Evolutionary conservation across 1,140 invertebrate genomes (phyloP), one percentile per base, ranked within the genome.

Genomic region (Ceratina calcarata): DNA sequence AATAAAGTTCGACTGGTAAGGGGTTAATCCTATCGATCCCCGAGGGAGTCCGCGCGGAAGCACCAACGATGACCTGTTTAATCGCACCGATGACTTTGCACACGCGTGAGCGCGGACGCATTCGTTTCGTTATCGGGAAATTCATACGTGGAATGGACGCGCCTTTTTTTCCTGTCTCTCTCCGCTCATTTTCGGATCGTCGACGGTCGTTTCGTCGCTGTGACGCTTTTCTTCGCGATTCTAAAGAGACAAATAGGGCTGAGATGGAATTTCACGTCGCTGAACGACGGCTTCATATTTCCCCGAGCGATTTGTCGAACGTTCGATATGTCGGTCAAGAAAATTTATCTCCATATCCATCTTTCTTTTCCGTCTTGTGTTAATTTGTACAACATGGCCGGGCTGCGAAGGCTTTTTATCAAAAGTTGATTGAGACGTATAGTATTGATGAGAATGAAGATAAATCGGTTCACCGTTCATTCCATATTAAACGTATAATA

Each of bases 1-100:
- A 69, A 80, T 70, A 70, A 78, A 85, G 74, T 78, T 81, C 74
- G 70, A 81, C 58, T 69, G 60, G 73, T 66, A 37, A 66, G 32
- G 61, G 65, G 76, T 78, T 78, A 78, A 81, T 81, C 65, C 67
- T 62, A 70, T 84, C 37, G 69, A 80, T 85, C 60, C 37, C 37
- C 6, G 37, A 6, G 64, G n/a, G 37, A 55, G n/a, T 12, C 37
- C 51, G 60, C 27, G 53, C 27, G 49, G 60, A 77, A 37, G 24
- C 61, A 58, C 45, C 74, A 75, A 76, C 24, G 51, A 67, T 49
- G 57, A 80, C 77, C 67, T 49, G 57, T 62, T 53, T 27, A 72
- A 68, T 62, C 57, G 55, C 60, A 20, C 20, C 60, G 51, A 65
- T 75, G 51, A 66, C 37, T 69, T 51, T 15, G 10, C 53, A 27